These are phyloP conservation scores for Agrypnus murinus DNA, from an alignment of 2,888 invertebrate species.

Conservation along the genomic window DNA sequence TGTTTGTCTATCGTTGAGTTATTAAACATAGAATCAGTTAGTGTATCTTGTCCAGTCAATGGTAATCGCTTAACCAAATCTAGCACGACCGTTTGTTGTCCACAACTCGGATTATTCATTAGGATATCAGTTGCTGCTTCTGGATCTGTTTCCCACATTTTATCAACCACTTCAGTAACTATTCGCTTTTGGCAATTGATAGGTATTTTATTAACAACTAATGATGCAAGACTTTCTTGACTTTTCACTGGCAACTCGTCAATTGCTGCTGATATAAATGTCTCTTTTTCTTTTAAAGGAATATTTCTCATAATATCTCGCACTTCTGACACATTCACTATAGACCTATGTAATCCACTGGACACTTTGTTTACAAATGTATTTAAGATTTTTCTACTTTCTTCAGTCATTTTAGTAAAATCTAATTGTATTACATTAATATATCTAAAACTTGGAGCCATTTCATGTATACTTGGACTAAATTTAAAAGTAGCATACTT, in stretches of 20 bases:
- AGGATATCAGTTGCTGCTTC: too few species aligned
- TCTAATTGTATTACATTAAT: slow-evolving; percentile 30
- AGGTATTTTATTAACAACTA: too few species aligned
- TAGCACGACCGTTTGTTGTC: too few species aligned
- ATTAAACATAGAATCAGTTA: too few species aligned
- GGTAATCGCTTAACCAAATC: too few species aligned
- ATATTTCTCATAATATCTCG: neutral
- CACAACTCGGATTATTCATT: too few species aligned
- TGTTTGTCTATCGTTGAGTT: too few species aligned
- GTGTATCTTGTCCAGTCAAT: neutral
- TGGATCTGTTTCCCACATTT: too few species aligned
- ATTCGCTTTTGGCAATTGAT: too few species aligned
- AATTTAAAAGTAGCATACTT: slow-evolving; percentile 9
- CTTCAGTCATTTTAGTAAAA: neutral
- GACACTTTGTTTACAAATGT: slow-evolving; percentile 22
- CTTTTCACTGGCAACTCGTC: neutral
- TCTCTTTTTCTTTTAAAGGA: neutral
- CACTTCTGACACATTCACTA: neutral
- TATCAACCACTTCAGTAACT: too few species aligned
- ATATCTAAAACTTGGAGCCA: slow-evolving; percentile 29
- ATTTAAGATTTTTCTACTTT: slow-evolving; percentile 11
- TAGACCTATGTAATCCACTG: neutral
- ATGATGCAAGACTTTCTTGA: too few species aligned
- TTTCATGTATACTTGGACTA: slow-evolving; percentile 28
- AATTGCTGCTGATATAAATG: neutral